Base-by-base conservation (phyloP, 92 coral and sea anemone species). In the Porites lobata region DNA sequence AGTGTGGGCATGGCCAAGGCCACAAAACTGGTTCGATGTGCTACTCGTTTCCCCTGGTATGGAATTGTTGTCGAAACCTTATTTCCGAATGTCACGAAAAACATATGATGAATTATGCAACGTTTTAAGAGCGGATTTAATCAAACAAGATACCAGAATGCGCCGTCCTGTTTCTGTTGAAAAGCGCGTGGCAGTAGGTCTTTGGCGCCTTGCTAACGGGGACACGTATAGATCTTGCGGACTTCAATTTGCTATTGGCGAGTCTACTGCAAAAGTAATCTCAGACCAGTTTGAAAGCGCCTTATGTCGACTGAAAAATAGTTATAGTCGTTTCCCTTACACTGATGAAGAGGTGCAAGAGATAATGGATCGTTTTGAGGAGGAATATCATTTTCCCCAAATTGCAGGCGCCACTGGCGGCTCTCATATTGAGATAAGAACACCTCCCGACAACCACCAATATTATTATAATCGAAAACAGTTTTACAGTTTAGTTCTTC, bases 371-470 rank as follows among this genome's bases (percentile, higher is more conserved):
- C 67, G 65, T 18, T 92, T 85, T 68, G 92, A 92, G 78, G 88
- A 92, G 76, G 63, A 80, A 63, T 92, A 82, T 76, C 78, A 89
- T 78, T 79, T 92, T 63, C 83, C 92, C 38, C 92, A 87, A 79
- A 68, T 74, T 21, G 80, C 82, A 58, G 91, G 91, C 7, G 89
- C 94, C 51, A 83, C 84, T 43, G 92, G 89, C 85, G 95, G 90
- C 21, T 79, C 87, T 11, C 94, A 82, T 62, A 91, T 86, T 21
- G 84, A 80, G 67, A 86, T 91, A 17, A 91, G 70, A 19, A 88
- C 88, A 75, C 94, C 91, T 22, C 65, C 63, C 9, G 81, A 80
- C 56, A 79, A 87, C 76, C 88, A 84, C 56, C 57, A 81, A 43
- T 88, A 87, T 77, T 91, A 82, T 51, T 87, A 80, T 52, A 88